Evolutionary conservation across 2,113 vertebrate species (phyloP).

Genomic region (Mixornis gularis): DNA sequence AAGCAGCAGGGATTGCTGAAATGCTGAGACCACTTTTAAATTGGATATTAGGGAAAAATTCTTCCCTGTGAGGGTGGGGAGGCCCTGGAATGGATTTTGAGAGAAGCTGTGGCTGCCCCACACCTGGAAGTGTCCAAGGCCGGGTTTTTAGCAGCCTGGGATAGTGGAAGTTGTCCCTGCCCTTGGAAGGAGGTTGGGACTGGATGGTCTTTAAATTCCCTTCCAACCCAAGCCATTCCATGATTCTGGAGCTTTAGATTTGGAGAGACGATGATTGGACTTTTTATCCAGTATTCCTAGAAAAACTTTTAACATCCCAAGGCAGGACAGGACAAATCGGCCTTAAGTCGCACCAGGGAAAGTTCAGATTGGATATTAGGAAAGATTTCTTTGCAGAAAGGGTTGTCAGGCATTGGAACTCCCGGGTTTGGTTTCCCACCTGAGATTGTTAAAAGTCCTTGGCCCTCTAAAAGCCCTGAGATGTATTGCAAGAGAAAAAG

Average conservation of each 20-base stretch:
- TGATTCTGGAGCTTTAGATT: background rate
- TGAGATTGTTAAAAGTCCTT: too few species aligned
- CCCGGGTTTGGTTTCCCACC: too few species aligned
- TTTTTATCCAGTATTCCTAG: background rate
- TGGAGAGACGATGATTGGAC: background rate
- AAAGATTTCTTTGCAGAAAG: background rate
- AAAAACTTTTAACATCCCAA: background rate
- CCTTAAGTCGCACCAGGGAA: fast-evolving
- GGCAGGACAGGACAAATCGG: background rate
- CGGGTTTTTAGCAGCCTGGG: background rate
- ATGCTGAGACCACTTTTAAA: background rate
- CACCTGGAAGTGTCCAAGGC: background rate
- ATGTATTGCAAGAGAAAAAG: too few species aligned
- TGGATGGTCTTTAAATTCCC: background rate
- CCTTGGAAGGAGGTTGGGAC: background rate
- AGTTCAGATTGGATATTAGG: background rate
- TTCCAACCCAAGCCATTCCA: background rate
- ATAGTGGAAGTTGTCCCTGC: background rate
- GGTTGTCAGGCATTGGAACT: background rate
- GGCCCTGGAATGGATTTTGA: background rate
- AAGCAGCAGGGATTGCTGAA: background rate
- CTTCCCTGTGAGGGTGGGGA: background rate
- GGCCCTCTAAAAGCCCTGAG: too few species aligned
- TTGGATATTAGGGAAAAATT: background rate
- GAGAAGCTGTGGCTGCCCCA: background rate